A percentile compares a stretch with the other conserved stretches of the same genome.
These are phyloP conservation scores for Tridacna crocea DNA, from an alignment of 2,888 invertebrate species.

Conservation along the genomic window DNA sequence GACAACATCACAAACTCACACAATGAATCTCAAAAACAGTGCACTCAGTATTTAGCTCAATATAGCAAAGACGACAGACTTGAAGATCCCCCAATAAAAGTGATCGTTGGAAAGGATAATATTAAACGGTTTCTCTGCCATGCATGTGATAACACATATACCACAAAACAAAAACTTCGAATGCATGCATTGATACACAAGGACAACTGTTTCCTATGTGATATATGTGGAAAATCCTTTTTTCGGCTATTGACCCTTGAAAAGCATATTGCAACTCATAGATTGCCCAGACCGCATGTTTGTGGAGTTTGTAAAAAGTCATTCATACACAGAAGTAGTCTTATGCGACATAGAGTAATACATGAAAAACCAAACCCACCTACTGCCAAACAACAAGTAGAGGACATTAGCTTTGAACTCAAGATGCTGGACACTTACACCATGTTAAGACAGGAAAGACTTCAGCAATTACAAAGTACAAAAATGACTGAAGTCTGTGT, in stretches of 20 bases:
- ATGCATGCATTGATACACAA: slow-evolving; percentile 61
- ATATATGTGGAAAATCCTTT: slow-evolving; percentile 63
- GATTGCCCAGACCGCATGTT: slow-evolving; percentile 49
- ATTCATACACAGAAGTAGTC: slow-evolving; percentile 58
- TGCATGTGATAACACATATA: slow-evolving; percentile 62
- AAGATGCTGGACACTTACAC: slow-evolving; percentile 60
- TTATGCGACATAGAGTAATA: slow-evolving; percentile 54
- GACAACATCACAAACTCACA: background rate
- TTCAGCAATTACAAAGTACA: slow-evolving; percentile 39
- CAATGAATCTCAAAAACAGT: slow-evolving; percentile 12
- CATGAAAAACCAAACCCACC: slow-evolving; percentile 45
- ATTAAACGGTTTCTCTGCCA: slow-evolving; percentile 57
- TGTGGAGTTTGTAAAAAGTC: slow-evolving; percentile 54
- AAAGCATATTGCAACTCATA: slow-evolving; percentile 58
- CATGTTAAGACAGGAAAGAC: slow-evolving; percentile 50
- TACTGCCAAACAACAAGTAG: slow-evolving; percentile 48
- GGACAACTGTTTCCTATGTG: slow-evolving; percentile 60
- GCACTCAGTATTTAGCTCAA: slow-evolving; percentile 9
- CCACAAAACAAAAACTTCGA: slow-evolving; percentile 57
- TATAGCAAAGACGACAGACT: slow-evolving; percentile 12
- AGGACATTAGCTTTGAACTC: slow-evolving; percentile 54
- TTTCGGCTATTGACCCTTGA: slow-evolving; percentile 51
- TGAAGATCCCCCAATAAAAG: slow-evolving; percentile 51
- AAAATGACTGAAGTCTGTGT: slow-evolving; percentile 25
- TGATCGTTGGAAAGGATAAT: slow-evolving; percentile 49